A percentile compares a stretch with the other conserved stretches of the same genome.
These are phyloP conservation scores for Sycophila texana DNA, from an alignment of 2,888 invertebrate genomes.

Conservation along the genomic window DNA sequence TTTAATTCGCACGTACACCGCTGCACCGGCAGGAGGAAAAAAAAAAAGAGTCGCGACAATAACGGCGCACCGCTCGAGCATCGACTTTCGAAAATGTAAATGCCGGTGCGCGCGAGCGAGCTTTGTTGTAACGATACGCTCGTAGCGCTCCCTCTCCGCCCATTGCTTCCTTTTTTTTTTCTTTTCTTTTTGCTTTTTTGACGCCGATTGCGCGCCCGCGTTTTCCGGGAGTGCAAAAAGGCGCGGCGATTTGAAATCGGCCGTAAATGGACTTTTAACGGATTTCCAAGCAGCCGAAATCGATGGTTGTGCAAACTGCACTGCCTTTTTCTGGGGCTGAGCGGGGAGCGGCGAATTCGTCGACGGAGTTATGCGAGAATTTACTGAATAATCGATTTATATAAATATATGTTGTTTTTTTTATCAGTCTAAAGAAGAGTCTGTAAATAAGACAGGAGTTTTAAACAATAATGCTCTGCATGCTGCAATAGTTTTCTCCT, in stretches of 20 bases:
- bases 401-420: too few relatives aligned
- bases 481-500: too few relatives aligned
- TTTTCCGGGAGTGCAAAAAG: background rate
- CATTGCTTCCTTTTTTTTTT: too few relatives aligned
- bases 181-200: background rate
- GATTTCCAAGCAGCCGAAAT: slow-evolving; percentile 5
- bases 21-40: background rate
- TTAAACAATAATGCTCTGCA: too few relatives aligned
- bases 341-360: background rate
- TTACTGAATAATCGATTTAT: too few relatives aligned
- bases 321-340: background rate
- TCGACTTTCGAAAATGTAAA: slow-evolving; percentile 39
- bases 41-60: slow-evolving; percentile 11
- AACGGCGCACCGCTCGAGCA: background rate
- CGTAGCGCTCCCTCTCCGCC: too few relatives aligned
- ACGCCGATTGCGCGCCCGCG: background rate
- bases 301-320: background rate
- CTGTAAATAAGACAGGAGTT: too few relatives aligned
- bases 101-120: background rate
- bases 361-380: background rate
- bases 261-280: slow-evolving; percentile 14
- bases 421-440: too few relatives aligned
- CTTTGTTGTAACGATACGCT: too few relatives aligned
- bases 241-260: slow-evolving; percentile 8
- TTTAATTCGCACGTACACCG: slow-evolving; percentile 23